Conservation (phyloP, 2,113 vertebrate species). For the Nothobranchius furzeri region DNA sequence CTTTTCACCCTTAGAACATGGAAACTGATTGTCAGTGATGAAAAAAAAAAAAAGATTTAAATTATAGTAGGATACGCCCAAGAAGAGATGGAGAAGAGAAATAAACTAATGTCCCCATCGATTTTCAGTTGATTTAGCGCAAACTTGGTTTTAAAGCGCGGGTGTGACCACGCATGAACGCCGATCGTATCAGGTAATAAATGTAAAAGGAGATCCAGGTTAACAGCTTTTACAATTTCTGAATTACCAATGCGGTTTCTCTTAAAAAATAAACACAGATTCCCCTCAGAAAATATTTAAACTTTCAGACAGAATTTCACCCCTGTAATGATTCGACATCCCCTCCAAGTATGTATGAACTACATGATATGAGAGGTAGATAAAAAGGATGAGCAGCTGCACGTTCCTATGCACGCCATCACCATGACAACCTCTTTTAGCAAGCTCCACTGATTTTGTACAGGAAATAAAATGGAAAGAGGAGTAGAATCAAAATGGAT, state of each 20-base stretch:
- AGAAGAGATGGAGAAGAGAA: conserved; percentile 5
- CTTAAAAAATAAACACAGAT: conserved; percentile 20
- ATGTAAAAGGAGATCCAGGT: conserved; percentile 23
- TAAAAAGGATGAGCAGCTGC: conserved; percentile 67
- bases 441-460: conserved; percentile 43
- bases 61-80: conserved; percentile 1
- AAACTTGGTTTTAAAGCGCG: conserved; percentile 33
- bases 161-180: conserved; percentile 30
- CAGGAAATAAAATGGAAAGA: conserved; percentile 28
- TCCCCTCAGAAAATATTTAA: conserved; percentile 1
- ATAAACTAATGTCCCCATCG: conserved; percentile 13
- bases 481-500: conserved; percentile 50
- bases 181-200: conserved; percentile 35
- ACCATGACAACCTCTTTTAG: conserved; percentile 71
- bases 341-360: conserved; percentile 39
- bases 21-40: conserved; percentile 63
- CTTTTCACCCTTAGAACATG: conserved; percentile 20
- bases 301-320: conserved; percentile 30
- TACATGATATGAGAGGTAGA: conserved; percentile 71
- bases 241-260: conserved; percentile 38
- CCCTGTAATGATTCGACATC: conserved; percentile 51
- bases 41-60: conserved; percentile 18
- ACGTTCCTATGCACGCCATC: conserved; percentile 65
- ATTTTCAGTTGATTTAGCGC: conserved; percentile 32
- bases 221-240: conserved; percentile 40